These are phyloP conservation scores for Prenolepis imparis DNA, from an alignment of 2,888 invertebrate species.

Conservation along the genomic window DNA sequence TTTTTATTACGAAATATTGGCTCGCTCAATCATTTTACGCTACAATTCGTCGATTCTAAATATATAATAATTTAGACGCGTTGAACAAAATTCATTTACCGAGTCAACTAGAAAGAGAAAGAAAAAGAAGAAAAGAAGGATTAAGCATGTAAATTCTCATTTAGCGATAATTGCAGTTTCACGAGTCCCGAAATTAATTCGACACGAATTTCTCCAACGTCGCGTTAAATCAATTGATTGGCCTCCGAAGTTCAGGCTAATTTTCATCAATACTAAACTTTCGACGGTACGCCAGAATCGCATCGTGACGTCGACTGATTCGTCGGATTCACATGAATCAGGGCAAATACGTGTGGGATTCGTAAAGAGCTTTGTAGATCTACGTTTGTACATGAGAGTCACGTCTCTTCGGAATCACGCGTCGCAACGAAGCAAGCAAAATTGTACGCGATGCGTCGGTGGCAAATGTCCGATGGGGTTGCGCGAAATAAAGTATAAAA, in stretches of 20 bases:
- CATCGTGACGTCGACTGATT: not conserved
- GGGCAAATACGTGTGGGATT: slow-evolving; percentile 27
- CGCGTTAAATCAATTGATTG: not conserved
- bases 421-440: not conserved
- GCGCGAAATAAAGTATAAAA: slow-evolving; percentile 25
- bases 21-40: not conserved
- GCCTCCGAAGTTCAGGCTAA: not conserved
- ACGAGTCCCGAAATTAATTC: not conserved
- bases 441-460: slow-evolving; percentile 24
- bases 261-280: slow-evolving; percentile 15
- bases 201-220: not conserved
- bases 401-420: slow-evolving; percentile 33
- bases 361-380: slow-evolving; percentile 42
- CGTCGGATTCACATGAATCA: slow-evolving; percentile 31
- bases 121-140: not conserved
- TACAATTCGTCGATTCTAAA: not conserved
- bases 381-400: slow-evolving; percentile 33
- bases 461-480: slow-evolving; percentile 38
- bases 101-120: not conserved
- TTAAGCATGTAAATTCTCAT: not conserved
- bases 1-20: not conserved
- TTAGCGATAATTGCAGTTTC: not conserved
- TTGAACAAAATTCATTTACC: not conserved
- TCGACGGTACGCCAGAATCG: not conserved
- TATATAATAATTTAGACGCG: not conserved